These are phyloP conservation scores for Enteromius argenteus DNA, from an alignment of 2,797 vertebrate species.

Conservation along the genomic window DNA sequence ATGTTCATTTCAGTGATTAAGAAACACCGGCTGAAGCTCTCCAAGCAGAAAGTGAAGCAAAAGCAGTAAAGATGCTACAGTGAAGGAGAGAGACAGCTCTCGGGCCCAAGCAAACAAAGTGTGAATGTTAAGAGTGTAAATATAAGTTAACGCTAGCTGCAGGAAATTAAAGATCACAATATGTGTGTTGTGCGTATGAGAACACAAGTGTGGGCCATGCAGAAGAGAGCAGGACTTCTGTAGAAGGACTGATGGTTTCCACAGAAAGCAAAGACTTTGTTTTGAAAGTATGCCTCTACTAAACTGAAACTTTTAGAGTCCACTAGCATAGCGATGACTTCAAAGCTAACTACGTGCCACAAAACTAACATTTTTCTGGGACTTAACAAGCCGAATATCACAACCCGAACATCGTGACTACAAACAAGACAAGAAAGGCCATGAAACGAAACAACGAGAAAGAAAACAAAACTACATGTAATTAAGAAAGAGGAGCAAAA, in stretches of 20 bases:
- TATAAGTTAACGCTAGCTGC: not conserved
- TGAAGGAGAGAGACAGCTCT: conserved; percentile 11
- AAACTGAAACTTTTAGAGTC: not conserved
- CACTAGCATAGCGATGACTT: not conserved
- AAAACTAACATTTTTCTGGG: not conserved
- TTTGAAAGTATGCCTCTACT: not conserved
- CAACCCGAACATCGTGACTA: not conserved
- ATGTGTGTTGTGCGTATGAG: not conserved
- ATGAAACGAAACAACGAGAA: not conserved
- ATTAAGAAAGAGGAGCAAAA: not conserved
- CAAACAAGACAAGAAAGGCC: conserved; percentile 6
- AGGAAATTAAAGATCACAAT: not conserved
- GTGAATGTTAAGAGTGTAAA: conserved; percentile 13
- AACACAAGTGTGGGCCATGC: not conserved
- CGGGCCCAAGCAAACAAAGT: conserved; percentile 31
- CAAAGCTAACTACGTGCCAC: not conserved
- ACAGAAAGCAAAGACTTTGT: not conserved
- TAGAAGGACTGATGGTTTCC: not conserved
- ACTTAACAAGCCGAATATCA: not conserved
- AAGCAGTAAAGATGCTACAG: conserved; percentile 12
- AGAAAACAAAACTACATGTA: not conserved
- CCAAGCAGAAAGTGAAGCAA: conserved; percentile 17
- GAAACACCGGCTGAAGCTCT: conserved; percentile 11
- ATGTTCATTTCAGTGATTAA: conserved; percentile 13
- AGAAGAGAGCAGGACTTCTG: not conserved